Conservation (phyloP, 2,797 vertebrate species). For the Thunnus albacares region DNA sequence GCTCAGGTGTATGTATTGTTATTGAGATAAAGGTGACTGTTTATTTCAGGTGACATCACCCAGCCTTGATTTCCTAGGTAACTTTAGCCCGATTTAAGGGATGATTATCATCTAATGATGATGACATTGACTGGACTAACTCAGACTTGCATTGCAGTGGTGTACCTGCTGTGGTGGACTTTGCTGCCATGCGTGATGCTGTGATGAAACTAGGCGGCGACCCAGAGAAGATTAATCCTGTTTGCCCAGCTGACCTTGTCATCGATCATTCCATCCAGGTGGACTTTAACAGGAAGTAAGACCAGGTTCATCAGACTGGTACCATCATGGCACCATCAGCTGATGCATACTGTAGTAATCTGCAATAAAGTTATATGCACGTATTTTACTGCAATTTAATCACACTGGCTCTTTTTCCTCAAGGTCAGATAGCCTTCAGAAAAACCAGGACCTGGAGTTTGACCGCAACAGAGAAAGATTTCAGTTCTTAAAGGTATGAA, state of each 20-base stretch:
- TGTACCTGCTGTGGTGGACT: slow-evolving; percentile 97
- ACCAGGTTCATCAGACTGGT: not conserved
- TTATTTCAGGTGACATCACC: not conserved
- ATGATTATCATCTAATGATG: not conserved
- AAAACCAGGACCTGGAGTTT: slow-evolving; percentile 98
- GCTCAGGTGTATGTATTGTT: not conserved
- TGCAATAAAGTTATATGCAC: not conserved
- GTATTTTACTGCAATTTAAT: not conserved
- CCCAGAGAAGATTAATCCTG: slow-evolving; percentile 96
- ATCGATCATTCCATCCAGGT: slow-evolving; percentile 99
- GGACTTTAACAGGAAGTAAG: slow-evolving; percentile 96
- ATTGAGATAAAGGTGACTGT: not conserved
- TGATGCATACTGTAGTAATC: not conserved
- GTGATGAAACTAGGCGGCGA: slow-evolving; percentile 93
- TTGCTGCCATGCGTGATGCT: slow-evolving; percentile 97
- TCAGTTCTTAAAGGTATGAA: slow-evolving; percentile 95
- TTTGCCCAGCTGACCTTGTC: slow-evolving; percentile 96
- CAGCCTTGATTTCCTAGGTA: not conserved
- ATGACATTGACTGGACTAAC: not conserved
- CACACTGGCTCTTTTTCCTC: not conserved
- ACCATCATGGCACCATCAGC: not conserved
- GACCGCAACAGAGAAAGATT: slow-evolving; percentile 97
- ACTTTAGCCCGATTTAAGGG: too few relatives aligned
- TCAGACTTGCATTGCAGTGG: slow-evolving; percentile 83
- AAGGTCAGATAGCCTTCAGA: slow-evolving; percentile 95